Conservation (phyloP, 2,888 invertebrate species). For the Amphipyra tragopoginis region DNA sequence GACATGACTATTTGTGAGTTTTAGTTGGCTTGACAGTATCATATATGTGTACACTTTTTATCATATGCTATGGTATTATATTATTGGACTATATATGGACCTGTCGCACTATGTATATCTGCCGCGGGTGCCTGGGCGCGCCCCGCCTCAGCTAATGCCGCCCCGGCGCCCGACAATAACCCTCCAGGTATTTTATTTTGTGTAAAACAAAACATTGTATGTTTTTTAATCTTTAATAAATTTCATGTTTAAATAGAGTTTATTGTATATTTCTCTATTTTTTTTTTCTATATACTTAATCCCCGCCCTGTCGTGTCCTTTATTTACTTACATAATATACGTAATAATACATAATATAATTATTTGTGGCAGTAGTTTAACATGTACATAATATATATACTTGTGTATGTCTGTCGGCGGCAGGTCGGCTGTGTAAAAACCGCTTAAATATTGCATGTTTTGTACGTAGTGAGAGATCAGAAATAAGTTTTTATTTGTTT, state of each 20-base stretch:
- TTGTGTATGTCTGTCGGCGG: slow-evolving; percentile 77
- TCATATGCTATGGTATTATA: slow-evolving; percentile 88
- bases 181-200: slow-evolving; percentile 89
- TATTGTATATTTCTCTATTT: slow-evolving; percentile 89
- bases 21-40: slow-evolving; percentile 88
- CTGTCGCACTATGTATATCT: slow-evolving; percentile 85
- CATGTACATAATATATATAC: slow-evolving; percentile 75
- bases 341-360: slow-evolving; percentile 75
- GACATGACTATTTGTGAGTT: slow-evolving; percentile 88
- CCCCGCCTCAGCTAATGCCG: slow-evolving; percentile 70
- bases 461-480: slow-evolving; percentile 75
- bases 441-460: slow-evolving; percentile 87
- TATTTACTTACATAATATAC: slow-evolving; percentile 83
- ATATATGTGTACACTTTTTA: slow-evolving; percentile 87
- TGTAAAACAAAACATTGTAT: slow-evolving; percentile 88
- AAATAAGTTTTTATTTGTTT: slow-evolving; percentile 88
- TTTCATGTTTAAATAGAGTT: slow-evolving; percentile 89
- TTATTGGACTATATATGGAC: slow-evolving; percentile 87
- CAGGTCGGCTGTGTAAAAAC: slow-evolving; percentile 80
- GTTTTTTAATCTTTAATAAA: slow-evolving; percentile 89
- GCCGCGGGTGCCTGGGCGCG: slow-evolving; percentile 65
- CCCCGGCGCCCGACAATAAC: slow-evolving; percentile 70
- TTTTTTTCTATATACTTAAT: slow-evolving; percentile 82
- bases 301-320: slow-evolving; percentile 80
- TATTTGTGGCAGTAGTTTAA: slow-evolving; percentile 88